Base-by-base conservation (phyloP, 2,888 invertebrate genomes). In the Eugnorisma glareosa region DNA sequence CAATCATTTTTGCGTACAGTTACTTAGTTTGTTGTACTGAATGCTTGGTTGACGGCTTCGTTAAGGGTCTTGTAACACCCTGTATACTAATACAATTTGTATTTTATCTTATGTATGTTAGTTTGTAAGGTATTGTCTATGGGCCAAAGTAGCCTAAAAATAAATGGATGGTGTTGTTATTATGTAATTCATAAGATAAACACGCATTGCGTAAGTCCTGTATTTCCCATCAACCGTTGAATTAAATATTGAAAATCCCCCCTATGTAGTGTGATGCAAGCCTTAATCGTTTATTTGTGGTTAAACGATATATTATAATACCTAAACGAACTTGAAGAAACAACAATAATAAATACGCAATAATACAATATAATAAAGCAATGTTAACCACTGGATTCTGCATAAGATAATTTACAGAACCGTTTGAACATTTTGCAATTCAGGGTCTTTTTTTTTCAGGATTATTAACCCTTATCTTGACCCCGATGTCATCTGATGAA, bases 221-320 rank as follows among this genome's bases (percentile, higher is more conserved):
- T 66, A 18, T 43, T 57, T 77, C 57, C 57, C 57, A 24, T 64
- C 35, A 28, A 66, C 24, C 15, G 28, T 37, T 51, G 35, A 67
- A 67, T 78, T 21, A 43, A 63, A 70, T 48, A 72, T 21, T 37
- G 40, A 48, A 78, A 79, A 51, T n/a, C 7, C 72, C 72, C 54
- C 40, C 1, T 28, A 15, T 40, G 2, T 13, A 51, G 45, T 35
- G 28, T 78, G 72, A 66, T 80, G 78, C 28, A 71, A 79, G 1
- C 31, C 48, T 7, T 18, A 24, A 40, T 64, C 64, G n/a, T 6
- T n/a, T n/a, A 79, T 70, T 79, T 79, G 71, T 64, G 80, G 71
- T 64, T 57, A 13, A n/a, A 57, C 15, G 10, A 24, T 45, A 1
- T 40, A 37, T 24, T 3, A 3, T 31, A 67, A 35, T 35, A 67